phyloP scores from a whole-genome alignment of 2,888 invertebrate species.

The Meliscaeva auricollis region DNA sequence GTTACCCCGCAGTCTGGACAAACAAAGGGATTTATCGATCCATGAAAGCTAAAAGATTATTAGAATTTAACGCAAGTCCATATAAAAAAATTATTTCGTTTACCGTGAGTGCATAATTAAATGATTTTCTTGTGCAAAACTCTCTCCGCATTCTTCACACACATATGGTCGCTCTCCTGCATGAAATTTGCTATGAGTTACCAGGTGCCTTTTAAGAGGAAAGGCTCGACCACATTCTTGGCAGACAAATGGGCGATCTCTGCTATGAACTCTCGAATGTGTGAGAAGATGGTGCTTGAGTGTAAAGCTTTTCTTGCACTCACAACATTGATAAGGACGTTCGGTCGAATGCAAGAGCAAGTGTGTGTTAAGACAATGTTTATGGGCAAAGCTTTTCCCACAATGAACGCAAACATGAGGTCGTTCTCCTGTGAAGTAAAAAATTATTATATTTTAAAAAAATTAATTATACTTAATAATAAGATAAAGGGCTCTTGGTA shows the following conservation, averaged over 20 bases:
- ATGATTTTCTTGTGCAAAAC: conserved; percentile 95
- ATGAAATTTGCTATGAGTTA: conserved; percentile 94
- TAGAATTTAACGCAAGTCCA: conserved; percentile 11
- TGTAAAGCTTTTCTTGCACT: conserved; percentile 94
- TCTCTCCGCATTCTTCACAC: conserved; percentile 95
- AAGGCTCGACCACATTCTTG: conserved; percentile 93
- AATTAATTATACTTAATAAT: too few species aligned
- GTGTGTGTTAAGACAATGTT: conserved; percentile 93
- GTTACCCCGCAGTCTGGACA: conserved; percentile 95
- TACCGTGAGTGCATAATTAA: conserved; percentile 85
- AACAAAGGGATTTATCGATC: conserved; percentile 97
- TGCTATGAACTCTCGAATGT: conserved; percentile 91
- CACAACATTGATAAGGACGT: conserved; percentile 92
- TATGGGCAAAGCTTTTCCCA: conserved; percentile 92
- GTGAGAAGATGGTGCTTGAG: conserved; percentile 93
- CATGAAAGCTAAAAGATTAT: conserved; percentile 89
- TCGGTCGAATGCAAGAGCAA: conserved; percentile 92
- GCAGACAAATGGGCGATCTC: conserved; percentile 92
- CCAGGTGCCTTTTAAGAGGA: conserved; percentile 92
- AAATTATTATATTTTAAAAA: too few species aligned
- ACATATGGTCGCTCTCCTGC: conserved; percentile 94
- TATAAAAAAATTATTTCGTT: conserved; percentile 33
- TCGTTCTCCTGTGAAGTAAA: conserved; percentile 87
- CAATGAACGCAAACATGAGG: conserved; percentile 92
- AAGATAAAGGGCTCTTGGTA: too few species aligned